Evolutionary conservation across 2,113 vertebrate species (phyloP).

Genomic region (Colius striatus): DNA sequence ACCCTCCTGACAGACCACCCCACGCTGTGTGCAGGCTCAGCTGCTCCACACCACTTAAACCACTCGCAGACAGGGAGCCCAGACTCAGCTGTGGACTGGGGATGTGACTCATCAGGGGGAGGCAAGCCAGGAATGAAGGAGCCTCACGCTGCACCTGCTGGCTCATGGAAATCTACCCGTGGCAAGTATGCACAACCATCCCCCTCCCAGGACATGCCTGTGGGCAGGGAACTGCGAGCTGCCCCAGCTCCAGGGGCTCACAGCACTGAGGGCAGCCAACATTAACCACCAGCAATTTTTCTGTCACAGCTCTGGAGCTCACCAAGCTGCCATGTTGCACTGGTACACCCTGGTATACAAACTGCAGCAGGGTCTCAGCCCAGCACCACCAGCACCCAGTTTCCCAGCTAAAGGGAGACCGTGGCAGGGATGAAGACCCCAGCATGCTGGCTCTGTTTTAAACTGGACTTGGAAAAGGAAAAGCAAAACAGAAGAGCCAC

Average conservation of each 20-base stretch:
- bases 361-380: neutral
- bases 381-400: neutral
- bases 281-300: neutral
- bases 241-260: neutral
- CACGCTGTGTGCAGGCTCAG: accelerated
- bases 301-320: neutral
- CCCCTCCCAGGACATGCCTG: too few species aligned
- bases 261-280: neutral
- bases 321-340: neutral
- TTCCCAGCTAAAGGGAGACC: neutral
- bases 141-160: neutral
- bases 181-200: too few species aligned
- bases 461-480: neutral
- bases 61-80: neutral
- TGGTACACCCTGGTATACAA: neutral
- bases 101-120: accelerated
- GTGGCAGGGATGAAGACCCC: neutral
- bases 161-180: neutral
- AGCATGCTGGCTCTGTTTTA: neutral
- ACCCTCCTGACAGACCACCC: neutral
- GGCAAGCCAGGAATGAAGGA: neutral
- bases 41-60: neutral
- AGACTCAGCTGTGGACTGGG: neutral
- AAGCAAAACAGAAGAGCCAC: neutral
- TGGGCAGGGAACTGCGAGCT: too few species aligned